Evolutionary conservation across 2,888 invertebrate species (phyloP), one percentile per base, ranked within the genome.

Genomic region (Scotopteryx bipunctaria): DNA sequence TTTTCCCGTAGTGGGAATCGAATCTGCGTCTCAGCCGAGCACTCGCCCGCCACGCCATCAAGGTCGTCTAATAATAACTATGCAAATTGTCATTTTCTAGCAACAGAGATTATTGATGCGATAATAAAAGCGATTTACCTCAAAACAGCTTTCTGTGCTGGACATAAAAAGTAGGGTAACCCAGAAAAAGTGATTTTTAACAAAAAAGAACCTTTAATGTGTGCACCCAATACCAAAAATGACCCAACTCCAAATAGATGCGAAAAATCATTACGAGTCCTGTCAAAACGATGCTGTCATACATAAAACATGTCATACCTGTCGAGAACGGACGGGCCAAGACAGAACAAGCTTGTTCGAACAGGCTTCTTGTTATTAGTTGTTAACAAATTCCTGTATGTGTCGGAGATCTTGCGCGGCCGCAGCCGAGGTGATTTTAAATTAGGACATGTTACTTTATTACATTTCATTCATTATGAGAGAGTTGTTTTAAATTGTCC

Each of bases 261-360:
- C 15, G 11, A 29, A 29, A 29, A 15, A 15, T 32, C 14, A 15
- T 15, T 15, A 23, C 5, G 23, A 19, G 16, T 8, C 6, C 13
- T 29, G 19, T 31, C 32, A 32, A 32, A 32, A 31, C 14, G 11
- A 29, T 11, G 17, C 9, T 13, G 25, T 35, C 43, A 43, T 43
- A 43, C 43, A 43, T 43, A 63, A 82, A 68, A 72, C 78, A 83
- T 81, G 43, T 42, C 62, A 81, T 79, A 79, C 73, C 74, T 81
- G 81, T 78, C 67, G 50, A 49, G 59, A 78, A 76, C 69, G 72
- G 73, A 65, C 64, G 38, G 16, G 25, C 15, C 35, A 15, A 55
- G 61, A 40, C 55, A 38, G 55, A 33, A 50, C 49, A 21, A 31
- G 23, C 69, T 70, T 71, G 69, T n/a, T n/a, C n/a, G n/a, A 43